Evolutionary conservation across 53 echinoderm and acorn worm species (phyloP), one percentile per base, ranked within the genome.

Genomic region (Patiria pectinifera): DNA sequence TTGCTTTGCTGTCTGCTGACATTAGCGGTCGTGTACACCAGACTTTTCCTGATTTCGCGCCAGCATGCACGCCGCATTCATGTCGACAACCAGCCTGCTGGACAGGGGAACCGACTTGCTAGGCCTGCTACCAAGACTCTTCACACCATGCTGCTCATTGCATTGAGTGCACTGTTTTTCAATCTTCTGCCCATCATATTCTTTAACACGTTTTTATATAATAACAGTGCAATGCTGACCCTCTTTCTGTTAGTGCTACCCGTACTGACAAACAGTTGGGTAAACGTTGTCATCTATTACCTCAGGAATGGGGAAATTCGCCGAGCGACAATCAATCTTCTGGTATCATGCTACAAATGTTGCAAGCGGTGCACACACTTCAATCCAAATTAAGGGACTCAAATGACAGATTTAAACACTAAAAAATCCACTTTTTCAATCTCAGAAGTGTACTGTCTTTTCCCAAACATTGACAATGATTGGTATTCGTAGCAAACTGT

Each of bases 281-380:
- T 58, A 5, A 91, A 91, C 48, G 82, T 83, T 23, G 53, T 72
- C 24, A 83, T 91, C 14, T 91, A 91, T 66, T 91, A 91, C 74
- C 21, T 91, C 18, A 59, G 72, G 43, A 82, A 69, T 21, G 70
- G 11, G 11, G 83, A 69, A 24, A 79, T 91, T 59, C 82, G 78
- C 21, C 74, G 82, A 83, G 79, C 83, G n/a, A 48, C 83, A 48
- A 10, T 53, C 3, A 45, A 11, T 11, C 71, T 71, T 13, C 23
- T 85, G 47, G 21, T 58, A 59, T 59, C 59, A 4, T 59, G 49
- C n/a, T 82, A 82, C 45, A 70, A 85, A 70, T 85, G 15, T 74
- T 66, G 66, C 66, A 66, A 66, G 19, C 66, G 2, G 66, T 14
- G 66, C 66, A 66, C 14, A 14, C 66, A 14, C 1, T 66, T 2